phyloP scores from a whole-genome alignment of 2,797 vertebrate species.

The Malurus splendens region DNA sequence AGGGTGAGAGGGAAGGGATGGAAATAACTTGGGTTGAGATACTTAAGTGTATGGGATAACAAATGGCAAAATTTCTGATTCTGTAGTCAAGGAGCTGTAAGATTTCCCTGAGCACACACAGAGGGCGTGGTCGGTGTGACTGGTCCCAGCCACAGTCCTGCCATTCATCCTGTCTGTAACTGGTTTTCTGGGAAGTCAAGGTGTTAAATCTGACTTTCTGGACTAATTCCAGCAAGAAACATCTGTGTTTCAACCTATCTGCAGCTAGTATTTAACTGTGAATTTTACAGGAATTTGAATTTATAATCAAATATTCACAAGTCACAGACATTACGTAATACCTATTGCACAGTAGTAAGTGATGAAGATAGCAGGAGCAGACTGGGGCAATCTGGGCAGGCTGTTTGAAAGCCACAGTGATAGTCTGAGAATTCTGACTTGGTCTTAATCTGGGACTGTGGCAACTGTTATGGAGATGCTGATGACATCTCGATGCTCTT shows the following conservation, averaged over 20 bases:
- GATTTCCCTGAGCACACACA: not conserved
- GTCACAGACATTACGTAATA: not conserved
- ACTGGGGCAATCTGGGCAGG: not conserved
- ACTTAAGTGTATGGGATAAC: fast-evolving
- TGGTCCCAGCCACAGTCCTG: not conserved
- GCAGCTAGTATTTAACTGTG: not conserved
- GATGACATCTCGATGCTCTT: not conserved
- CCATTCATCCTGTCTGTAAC: not conserved
- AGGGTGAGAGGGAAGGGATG: not conserved
- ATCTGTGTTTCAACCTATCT: conserved; percentile 13
- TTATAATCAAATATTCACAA: conserved; percentile 37
- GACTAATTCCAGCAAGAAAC: conserved; percentile 9
- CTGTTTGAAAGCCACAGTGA: not conserved
- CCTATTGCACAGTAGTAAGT: not conserved
- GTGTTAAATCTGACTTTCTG: not conserved
- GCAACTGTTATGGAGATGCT: not conserved
- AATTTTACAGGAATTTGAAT: conserved; percentile 44
- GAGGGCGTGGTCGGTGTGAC: not conserved
- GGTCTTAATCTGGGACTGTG: not conserved
- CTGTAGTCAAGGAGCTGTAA: not conserved
- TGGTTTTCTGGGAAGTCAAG: not conserved
- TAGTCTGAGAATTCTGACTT: not conserved
- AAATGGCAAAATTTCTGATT: not conserved
- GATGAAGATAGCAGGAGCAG: not conserved
- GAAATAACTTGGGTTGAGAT: not conserved